These are phyloP conservation scores for Gnathonemus echidnorhynchus DNA, from an alignment of 2,113 vertebrate genomes.

Conservation along the genomic window DNA sequence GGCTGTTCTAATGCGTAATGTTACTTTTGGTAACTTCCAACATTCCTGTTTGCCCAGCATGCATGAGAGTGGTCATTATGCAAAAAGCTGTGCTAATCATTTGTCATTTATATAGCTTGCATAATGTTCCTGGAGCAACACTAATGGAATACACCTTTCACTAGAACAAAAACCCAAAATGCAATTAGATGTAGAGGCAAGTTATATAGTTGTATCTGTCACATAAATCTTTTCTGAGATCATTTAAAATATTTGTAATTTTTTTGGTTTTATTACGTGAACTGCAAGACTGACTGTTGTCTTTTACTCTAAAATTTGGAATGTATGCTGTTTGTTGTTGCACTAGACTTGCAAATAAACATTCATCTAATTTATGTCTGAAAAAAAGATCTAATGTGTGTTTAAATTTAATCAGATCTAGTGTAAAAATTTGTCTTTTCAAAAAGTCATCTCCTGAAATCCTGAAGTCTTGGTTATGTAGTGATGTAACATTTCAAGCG, in stretches of 20 bases:
- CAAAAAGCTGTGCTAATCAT: not conserved
- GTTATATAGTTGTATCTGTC: not conserved
- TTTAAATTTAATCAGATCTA: not conserved
- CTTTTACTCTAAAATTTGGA: not conserved
- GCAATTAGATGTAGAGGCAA: constrained; percentile 1
- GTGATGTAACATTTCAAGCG: not conserved
- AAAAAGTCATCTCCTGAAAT: not conserved
- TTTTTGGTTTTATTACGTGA: not conserved
- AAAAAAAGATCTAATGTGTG: not conserved
- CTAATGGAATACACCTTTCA: constrained; percentile 10
- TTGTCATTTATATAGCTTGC: not conserved
- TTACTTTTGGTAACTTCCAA: not conserved
- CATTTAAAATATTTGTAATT: not conserved
- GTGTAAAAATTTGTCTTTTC: not conserved
- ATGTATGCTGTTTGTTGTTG: not conserved
- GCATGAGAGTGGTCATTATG: not conserved
- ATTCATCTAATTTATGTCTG: not conserved
- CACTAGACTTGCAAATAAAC: not conserved
- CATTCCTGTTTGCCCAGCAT: not conserved
- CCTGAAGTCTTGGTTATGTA: not conserved
- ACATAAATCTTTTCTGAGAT: not conserved
- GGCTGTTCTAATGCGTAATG: not conserved
- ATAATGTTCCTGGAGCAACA: not conserved
- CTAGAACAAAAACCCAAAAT: not conserved
- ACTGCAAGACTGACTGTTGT: not conserved